These are phyloP conservation scores for Sparus aurata DNA, from an alignment of 2,797 vertebrate genomes.

Conservation along the genomic window DNA sequence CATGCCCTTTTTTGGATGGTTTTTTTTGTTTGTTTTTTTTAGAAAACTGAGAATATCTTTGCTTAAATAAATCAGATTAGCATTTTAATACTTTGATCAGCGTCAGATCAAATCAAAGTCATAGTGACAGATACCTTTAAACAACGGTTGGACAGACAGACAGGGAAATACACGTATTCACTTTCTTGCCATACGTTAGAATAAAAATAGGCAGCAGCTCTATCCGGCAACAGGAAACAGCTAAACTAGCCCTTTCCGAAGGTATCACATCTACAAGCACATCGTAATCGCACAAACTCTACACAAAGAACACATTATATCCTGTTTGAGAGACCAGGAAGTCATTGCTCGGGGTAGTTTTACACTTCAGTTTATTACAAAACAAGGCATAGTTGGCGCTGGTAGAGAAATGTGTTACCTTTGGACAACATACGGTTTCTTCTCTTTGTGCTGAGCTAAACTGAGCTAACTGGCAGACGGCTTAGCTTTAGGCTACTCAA, in stretches of 20 bases:
- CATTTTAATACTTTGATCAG: slow-evolving; percentile 7
- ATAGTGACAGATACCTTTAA: background rate
- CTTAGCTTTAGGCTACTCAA: no score
- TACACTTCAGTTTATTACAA: background rate
- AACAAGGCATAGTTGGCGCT: no score
- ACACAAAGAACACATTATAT: background rate
- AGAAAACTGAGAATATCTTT: background rate
- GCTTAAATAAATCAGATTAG: background rate
- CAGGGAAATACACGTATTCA: background rate
- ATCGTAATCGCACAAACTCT: background rate
- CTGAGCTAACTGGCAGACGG: background rate
- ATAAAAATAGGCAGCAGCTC: background rate
- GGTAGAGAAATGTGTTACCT: background rate
- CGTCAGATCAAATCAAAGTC: background rate
- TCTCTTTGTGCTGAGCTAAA: background rate
- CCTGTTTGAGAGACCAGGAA: no score
- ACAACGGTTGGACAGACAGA: background rate
- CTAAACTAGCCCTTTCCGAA: background rate
- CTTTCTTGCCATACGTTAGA: background rate
- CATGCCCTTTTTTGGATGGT: no score
- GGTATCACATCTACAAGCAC: background rate
- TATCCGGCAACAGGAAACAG: background rate
- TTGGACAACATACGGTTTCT: background rate
- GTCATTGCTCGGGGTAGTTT: no score
- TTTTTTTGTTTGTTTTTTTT: background rate